Evolutionary conservation across 2,888 invertebrate genomes (phyloP).

Genomic region (Imbricaverruca yamaguchii): DNA sequence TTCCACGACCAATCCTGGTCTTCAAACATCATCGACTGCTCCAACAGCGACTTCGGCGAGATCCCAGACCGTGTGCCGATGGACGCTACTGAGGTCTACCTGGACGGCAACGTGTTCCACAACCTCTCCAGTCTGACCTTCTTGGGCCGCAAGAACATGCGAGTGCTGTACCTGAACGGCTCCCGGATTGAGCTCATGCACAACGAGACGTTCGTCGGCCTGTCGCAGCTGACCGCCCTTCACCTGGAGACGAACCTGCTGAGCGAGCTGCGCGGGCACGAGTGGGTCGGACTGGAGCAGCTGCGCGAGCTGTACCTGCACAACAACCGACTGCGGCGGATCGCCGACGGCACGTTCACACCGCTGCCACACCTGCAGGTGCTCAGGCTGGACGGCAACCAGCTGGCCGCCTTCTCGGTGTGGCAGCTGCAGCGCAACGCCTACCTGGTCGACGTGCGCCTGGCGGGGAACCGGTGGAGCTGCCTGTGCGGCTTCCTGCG

Average conservation of each 20-base stretch:
- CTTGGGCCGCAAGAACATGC: slow-evolving; percentile 70
- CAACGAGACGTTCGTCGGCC: slow-evolving; percentile 73
- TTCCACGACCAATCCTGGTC: slow-evolving; percentile 82
- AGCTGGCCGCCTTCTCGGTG: slow-evolving; percentile 57
- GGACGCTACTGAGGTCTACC: slow-evolving; percentile 79
- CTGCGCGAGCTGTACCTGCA: slow-evolving; percentile 64
- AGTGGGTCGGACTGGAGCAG: slow-evolving; percentile 68
- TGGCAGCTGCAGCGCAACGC: slow-evolving; percentile 53
- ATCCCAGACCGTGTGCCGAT: slow-evolving; percentile 78
- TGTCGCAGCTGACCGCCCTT: slow-evolving; percentile 63
- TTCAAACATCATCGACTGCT: slow-evolving; percentile 77
- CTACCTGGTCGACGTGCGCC: slow-evolving; percentile 62
- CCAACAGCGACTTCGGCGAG: slow-evolving; percentile 44
- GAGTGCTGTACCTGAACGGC: slow-evolving; percentile 65
- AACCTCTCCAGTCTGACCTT: slow-evolving; percentile 72
- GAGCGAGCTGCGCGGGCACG: slow-evolving; percentile 61
- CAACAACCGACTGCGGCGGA: slow-evolving; percentile 59
- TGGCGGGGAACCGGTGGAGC: slow-evolving; percentile 72
- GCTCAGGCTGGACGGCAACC: slow-evolving; percentile 62
- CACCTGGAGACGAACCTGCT: slow-evolving; percentile 68
- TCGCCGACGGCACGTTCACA: slow-evolving; percentile 63
- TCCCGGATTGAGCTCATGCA: slow-evolving; percentile 70
- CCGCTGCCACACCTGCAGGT: slow-evolving; percentile 57
- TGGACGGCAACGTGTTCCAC: slow-evolving; percentile 74
- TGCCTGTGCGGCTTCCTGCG: slow-evolving; percentile 84